Base-by-base conservation (phyloP, 1,140 invertebrate species). In the Drosophila ohnishii region DNA sequence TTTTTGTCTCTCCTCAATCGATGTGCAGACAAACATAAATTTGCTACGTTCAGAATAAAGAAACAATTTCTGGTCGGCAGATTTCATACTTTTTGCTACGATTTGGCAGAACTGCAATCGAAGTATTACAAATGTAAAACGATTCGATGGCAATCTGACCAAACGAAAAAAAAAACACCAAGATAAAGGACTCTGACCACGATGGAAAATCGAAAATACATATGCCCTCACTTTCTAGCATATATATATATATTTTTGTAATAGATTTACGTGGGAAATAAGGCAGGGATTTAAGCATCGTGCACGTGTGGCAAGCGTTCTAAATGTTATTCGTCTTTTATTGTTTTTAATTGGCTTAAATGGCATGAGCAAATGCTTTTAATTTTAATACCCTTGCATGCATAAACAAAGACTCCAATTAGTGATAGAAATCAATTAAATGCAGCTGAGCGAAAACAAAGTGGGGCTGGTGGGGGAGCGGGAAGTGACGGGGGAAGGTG, bases 41-140 rank as follows among this genome's bases (percentile, higher is more conserved):
- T 48, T 76, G 45, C 70, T 50, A 48, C 61, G 37, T 53, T 16
- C 30, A 13, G 55, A 75, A 87, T 79, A 83, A 79, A 86, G 79
- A 82, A 79, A 77, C 84, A 87, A 74, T 79, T 83, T 87, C 32
- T 63, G 57, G 47, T 40, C 61, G 53, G 50, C 50, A 78, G 82
- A 51, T 69, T 39, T 61, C 11, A 35, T 56, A 47, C 47, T 71
- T 77, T 69, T 69, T 61, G 25, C 55, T 51, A 45, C 77, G 30
- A 53, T 86, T 76, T 81, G 60, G 28, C 53, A 60, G 63, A 87
- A 80, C 64, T 80, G 65, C 79, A 78, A 75, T 82, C 63, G 47
- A 78, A 80, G 76, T 78, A 80, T 75, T 78, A 88, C 63, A 72
- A 84, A 88, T 88, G 77, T 88, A 88, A 80, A 80, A 42, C 70